phyloP scores from a whole-genome alignment of 2,113 vertebrate species.

The Plecturocebus donacophilus region DNA sequence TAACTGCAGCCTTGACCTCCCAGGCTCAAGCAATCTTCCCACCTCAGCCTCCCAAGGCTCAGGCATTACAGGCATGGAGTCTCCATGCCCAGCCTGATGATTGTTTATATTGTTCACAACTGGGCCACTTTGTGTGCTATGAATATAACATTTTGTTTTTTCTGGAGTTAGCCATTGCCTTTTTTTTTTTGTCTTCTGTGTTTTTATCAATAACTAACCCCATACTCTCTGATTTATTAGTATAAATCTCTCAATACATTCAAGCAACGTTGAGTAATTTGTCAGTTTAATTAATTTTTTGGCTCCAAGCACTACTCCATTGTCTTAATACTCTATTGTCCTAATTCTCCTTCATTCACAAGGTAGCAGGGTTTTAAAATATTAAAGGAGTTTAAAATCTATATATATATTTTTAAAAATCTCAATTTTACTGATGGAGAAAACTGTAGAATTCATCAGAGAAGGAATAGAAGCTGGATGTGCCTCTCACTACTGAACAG shows the following conservation, averaged over 20 bases:
- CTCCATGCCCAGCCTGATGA: not conserved
- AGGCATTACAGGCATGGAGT: too few relatives aligned
- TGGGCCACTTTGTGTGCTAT: not conserved
- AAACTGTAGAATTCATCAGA: not conserved
- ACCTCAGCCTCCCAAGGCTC: too few relatives aligned
- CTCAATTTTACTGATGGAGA: not conserved
- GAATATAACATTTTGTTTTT: not conserved
- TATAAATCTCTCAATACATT: not conserved
- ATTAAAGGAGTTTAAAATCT: not conserved
- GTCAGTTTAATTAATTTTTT: not conserved
- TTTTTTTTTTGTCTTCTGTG: not conserved
- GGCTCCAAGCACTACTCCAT: not conserved
- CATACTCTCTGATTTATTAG: not conserved
- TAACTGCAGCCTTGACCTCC: too few relatives aligned
- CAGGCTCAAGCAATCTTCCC: too few relatives aligned
- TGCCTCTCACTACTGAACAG: not conserved
- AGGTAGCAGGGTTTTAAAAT: not conserved
- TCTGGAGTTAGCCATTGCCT: slow-evolving; percentile 11
- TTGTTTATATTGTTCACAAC: not conserved
- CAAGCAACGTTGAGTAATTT: not conserved
- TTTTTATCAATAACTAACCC: not conserved
- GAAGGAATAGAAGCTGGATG: not conserved
- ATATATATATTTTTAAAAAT: not conserved
- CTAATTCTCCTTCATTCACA: not conserved
- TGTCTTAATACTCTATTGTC: not conserved